Conservation (phyloP, 2,888 invertebrate genomes). For the Gandaritis pyraliata region DNA sequence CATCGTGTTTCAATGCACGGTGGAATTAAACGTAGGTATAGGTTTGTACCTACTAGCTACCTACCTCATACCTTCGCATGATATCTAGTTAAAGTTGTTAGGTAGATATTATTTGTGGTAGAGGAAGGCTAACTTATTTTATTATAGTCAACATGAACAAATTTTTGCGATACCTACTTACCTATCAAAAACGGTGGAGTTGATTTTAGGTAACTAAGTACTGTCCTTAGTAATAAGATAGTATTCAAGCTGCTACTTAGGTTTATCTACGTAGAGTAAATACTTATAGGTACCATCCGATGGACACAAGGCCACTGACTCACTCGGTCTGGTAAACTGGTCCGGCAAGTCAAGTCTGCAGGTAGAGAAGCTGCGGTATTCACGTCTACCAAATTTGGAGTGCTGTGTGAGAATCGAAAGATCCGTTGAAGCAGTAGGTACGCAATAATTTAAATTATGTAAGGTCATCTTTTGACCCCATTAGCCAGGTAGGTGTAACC, state of each 20-base stretch:
- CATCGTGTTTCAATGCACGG: conserved; percentile 21
- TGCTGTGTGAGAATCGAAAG: conserved; percentile 26
- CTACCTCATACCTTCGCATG: too few relatives aligned
- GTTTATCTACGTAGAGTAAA: neutral
- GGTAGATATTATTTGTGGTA: too few relatives aligned
- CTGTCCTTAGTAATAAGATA: too few relatives aligned
- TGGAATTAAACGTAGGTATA: conserved; percentile 1
- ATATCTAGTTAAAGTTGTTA: too few relatives aligned
- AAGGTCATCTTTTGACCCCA: conserved; percentile 9
- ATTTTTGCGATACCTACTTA: too few relatives aligned
- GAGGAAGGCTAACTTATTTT: too few relatives aligned
- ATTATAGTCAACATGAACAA: too few relatives aligned
- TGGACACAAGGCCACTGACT: conserved; percentile 32
- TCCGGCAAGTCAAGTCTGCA: conserved; percentile 36
- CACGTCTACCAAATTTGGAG: conserved; percentile 41
- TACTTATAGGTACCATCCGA: conserved; percentile 21
- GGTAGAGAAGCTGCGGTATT: conserved; percentile 35
- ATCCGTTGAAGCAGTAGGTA: conserved; percentile 6
- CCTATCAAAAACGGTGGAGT: too few relatives aligned
- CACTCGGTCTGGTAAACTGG: conserved; percentile 32
- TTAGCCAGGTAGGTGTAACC: too few relatives aligned
- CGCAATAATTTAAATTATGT: neutral
- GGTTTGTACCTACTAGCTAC: too few relatives aligned
- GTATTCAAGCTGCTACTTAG: neutral
- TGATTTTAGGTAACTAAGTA: too few relatives aligned